Percentiles rank a stretch among this genome's conserved stretches.
Evolutionary conservation across 1,140 invertebrate genomes (phyloP).

Genomic region (Trichogramma pretiosum): DNA sequence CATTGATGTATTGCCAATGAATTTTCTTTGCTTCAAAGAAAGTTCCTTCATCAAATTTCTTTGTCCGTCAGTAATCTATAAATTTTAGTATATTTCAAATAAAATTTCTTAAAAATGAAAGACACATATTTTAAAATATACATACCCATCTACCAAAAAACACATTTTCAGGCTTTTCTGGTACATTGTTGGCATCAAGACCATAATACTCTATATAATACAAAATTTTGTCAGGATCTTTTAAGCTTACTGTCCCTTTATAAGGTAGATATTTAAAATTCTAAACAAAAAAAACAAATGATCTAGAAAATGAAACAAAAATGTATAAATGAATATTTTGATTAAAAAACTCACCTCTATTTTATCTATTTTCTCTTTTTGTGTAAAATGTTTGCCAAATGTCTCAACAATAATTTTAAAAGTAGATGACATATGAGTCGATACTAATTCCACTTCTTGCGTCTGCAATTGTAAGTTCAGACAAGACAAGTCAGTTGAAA

Average conservation of each 20-base stretch:
- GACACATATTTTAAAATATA: slow-evolving; percentile 14
- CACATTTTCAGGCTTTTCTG: slow-evolving; percentile 61
- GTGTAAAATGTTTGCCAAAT: slow-evolving; percentile 75
- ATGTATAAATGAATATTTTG: not conserved
- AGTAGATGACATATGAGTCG: slow-evolving; percentile 51
- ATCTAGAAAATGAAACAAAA: slow-evolving; percentile 15
- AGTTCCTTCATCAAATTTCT: slow-evolving; percentile 68
- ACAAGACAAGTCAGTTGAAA: slow-evolving; percentile 47
- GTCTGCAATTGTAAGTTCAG: slow-evolving; percentile 58
- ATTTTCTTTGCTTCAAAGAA: slow-evolving; percentile 81
- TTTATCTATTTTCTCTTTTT: slow-evolving; percentile 70
- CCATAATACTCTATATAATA: slow-evolving; percentile 86
- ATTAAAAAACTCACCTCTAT: slow-evolving; percentile 60
- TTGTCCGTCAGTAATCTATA: slow-evolving; percentile 70
- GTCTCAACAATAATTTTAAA: slow-evolving; percentile 83
- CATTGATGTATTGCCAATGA: slow-evolving; percentile 97
- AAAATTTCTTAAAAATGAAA: not conserved
- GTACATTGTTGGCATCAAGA: slow-evolving; percentile 60
- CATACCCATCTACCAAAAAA: slow-evolving; percentile 81
- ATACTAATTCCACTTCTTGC: slow-evolving; percentile 46
- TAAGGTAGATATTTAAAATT: slow-evolving; percentile 72
- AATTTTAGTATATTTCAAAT: slow-evolving; percentile 16
- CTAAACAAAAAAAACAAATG: slow-evolving; percentile 44
- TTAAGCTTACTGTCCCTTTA: slow-evolving; percentile 70
- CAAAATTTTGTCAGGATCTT: slow-evolving; percentile 70